phyloP scores from a whole-genome alignment of 1,140 invertebrate species.

The Aphidius ervi region DNA sequence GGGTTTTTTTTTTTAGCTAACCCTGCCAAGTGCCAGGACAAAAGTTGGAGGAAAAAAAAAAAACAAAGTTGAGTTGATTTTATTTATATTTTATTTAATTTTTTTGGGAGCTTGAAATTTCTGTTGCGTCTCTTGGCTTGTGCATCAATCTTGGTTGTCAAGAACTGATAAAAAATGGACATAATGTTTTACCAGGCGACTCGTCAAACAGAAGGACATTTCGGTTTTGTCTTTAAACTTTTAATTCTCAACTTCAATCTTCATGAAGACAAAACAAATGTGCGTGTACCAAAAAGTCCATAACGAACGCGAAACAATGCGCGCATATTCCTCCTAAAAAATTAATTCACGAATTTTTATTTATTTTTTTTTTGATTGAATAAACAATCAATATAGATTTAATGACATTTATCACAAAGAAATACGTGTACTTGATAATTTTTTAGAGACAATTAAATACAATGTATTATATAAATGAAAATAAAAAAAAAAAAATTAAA shows the following conservation, averaged over 20 bases:
- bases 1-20: no score
- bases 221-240: no score
- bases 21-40: no score
- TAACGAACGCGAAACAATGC: conserved; percentile 29
- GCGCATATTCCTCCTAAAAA: conserved; percentile 11
- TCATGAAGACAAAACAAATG: no score
- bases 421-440: no score
- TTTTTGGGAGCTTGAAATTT: conserved; percentile 30
- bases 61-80: no score
- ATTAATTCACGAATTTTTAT: conserved; percentile 28
- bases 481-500: no score
- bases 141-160: conserved; percentile 43
- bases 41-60: no score
- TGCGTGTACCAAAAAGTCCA: conserved; percentile 3
- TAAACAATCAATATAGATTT: not conserved
- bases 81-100: conserved; percentile 9
- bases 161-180: conserved; percentile 34
- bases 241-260: no score
- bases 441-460: no score
- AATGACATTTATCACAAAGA: not conserved
- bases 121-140: conserved; percentile 33
- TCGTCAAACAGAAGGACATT: not conserved
- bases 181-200: conserved; percentile 38
- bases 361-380: not conserved
- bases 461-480: no score